Evolutionary conservation across 2,888 invertebrate genomes (phyloP), one percentile per base, ranked within the genome.

Genomic region (Neoaliturus tenellus): DNA sequence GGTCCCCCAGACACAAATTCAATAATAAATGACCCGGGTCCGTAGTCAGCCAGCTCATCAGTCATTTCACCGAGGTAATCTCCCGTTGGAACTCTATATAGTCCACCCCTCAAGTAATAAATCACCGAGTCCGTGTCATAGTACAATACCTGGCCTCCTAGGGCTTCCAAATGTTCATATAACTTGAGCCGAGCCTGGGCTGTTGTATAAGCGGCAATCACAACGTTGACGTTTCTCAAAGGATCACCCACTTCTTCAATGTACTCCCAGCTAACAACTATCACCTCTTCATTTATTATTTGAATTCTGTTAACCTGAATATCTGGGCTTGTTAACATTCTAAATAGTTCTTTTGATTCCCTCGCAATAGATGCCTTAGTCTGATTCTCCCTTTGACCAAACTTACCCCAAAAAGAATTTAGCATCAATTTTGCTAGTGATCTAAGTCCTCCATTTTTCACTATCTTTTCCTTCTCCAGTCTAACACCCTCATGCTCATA

Each of bases 321-420:
- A 0, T 39, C 39, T 6, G 81, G 81, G 17, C 44, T 69, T 14
- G 25, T 67, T 8, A 82, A 10, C 20, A 48, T 73, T 51, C 20
- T 81, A n/a, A 73, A 84, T 3, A 83, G 33, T 33, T 6, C 41
- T 31, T 6, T 14, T 5, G 67, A 44, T 4, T 80, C 55, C 4
- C 55, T 69, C 1, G 81, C 71, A 23, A 87, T 86, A n/a, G 33
- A 14, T 4, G 75, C 73, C 83, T 92, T 73, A 44, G 51, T 20
- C 83, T 84, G 81, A 83, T 86, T 87, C 73, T 82, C 31, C 82
- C 84, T 58, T 67, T 85, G 85, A 58, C 85, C 86, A 84, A 88
- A 88, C 82, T 88, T 87, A 20, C 86, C 86, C 87, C 87, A 88
- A 62, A 87, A 84, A 44, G 81, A 85, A 84, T 88, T 88, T 48